Conservation (phyloP, 2,113 vertebrate species). For the Mus pahari region DNA sequence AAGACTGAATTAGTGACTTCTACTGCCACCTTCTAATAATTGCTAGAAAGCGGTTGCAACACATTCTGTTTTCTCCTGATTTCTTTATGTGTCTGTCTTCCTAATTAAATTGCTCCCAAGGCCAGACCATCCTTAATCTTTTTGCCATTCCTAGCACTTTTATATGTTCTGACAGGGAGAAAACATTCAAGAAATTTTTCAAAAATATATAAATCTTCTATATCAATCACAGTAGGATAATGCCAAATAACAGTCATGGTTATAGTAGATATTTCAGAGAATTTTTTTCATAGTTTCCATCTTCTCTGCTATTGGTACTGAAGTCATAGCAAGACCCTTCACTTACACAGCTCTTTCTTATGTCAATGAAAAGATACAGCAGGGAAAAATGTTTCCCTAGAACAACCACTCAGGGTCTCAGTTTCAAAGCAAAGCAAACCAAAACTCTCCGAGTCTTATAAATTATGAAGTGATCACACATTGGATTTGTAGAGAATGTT, state of each 20-base stretch:
- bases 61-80: background rate
- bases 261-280: background rate
- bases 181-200: background rate
- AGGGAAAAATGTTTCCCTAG: background rate
- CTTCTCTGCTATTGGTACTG: background rate
- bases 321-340: constrained; percentile 9
- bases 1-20: constrained; percentile 11
- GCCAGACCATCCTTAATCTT: background rate
- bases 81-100: constrained; percentile 7
- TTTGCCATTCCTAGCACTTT: background rate
- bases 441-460: constrained; percentile 28
- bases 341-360: background rate
- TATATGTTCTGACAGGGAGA: background rate
- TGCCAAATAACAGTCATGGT: background rate
- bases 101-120: constrained; percentile 10
- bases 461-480: constrained; percentile 65
- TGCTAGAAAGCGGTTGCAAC: constrained; percentile 30
- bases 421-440: constrained; percentile 48
- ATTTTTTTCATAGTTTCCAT: background rate
- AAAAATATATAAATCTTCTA: background rate
- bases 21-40: background rate
- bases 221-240: background rate
- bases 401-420: constrained; percentile 32
- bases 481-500: constrained; percentile 24
- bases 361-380: constrained; percentile 3